These are phyloP conservation scores for Sarcophaga bullata DNA, from an alignment of 1,140 invertebrate species.

Conservation along the genomic window DNA sequence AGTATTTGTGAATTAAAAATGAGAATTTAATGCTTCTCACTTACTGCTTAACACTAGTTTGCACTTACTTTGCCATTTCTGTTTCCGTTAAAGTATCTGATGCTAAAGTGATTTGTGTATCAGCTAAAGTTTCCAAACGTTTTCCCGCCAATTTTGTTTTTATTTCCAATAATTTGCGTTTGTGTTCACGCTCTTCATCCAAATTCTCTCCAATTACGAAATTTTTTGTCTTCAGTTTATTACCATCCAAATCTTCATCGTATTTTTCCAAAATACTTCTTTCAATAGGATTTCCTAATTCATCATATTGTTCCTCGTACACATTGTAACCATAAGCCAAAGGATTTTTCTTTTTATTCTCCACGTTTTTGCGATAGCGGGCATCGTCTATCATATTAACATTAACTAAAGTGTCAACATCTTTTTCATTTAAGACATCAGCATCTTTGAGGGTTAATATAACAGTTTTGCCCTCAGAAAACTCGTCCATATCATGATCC, in stretches of 20 bases:
- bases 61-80: constrained; percentile 76
- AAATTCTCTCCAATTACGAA: constrained; percentile 80
- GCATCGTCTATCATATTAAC: constrained; percentile 97
- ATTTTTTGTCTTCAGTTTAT: constrained; percentile 74
- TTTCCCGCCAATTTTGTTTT: constrained; percentile 75
- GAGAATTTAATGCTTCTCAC: neutral
- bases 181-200: constrained; percentile 66
- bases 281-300: constrained; percentile 78
- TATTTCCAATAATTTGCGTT: constrained; percentile 66
- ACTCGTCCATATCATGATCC: constrained; percentile 82
- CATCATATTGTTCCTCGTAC: constrained; percentile 86
- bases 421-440: constrained; percentile 88
- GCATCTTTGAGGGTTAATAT: constrained; percentile 96
- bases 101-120: constrained; percentile 77
- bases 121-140: constrained; percentile 77
- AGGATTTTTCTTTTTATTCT: constrained; percentile 85
- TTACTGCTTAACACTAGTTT: neutral
- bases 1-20: neutral
- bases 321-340: constrained; percentile 89
- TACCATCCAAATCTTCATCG: constrained; percentile 92
- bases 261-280: constrained; percentile 88
- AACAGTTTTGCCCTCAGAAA: constrained; percentile 85
- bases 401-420: constrained; percentile 92
- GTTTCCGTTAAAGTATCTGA: constrained; percentile 89
- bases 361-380: constrained; percentile 87